A percentile compares a stretch with the other conserved stretches of the same genome.
Evolutionary conservation across 92 coral and sea anemone species (phyloP).

Genomic region (Parazoanthus darwini): DNA sequence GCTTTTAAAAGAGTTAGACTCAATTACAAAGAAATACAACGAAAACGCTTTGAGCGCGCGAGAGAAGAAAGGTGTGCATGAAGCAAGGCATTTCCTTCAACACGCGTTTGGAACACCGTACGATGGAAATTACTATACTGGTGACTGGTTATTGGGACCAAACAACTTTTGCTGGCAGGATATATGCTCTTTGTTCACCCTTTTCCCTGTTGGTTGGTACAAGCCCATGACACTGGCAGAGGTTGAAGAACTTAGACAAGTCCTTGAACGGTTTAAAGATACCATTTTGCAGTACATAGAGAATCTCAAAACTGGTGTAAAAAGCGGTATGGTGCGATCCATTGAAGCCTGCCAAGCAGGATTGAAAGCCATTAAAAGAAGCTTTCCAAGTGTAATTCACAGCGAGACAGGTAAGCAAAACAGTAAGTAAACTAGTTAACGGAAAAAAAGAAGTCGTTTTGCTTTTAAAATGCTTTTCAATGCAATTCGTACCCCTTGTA

Average conservation of each 20-base stretch:
- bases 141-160: slow-evolving; percentile 91
- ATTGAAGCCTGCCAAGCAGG: slow-evolving; percentile 79
- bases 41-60: slow-evolving; percentile 51
- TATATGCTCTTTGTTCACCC: slow-evolving; percentile 44
- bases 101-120: slow-evolving; percentile 72
- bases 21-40: slow-evolving; percentile 43
- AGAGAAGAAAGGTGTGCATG: slow-evolving; percentile 62
- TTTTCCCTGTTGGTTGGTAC: not conserved
- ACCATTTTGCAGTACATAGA: slow-evolving; percentile 71
- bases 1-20: slow-evolving; percentile 49
- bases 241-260: slow-evolving; percentile 48
- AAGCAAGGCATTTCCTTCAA: slow-evolving; percentile 60
- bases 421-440: not conserved
- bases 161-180: slow-evolving; percentile 89
- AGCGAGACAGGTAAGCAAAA: slow-evolving; percentile 53
- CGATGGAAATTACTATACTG: slow-evolving; percentile 76
- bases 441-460: not conserved
- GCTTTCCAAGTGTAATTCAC: slow-evolving; percentile 49
- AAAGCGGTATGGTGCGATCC: slow-evolving; percentile 89
- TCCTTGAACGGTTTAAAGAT: slow-evolving; percentile 49
- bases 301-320: slow-evolving; percentile 84
- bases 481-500: too few relatives aligned
- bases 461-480: not conserved
- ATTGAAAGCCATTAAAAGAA: slow-evolving; percentile 54
- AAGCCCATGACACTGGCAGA: slow-evolving; percentile 54